These are phyloP conservation scores for Eira barbara DNA, from an alignment of 2,113 vertebrate genomes.

Conservation along the genomic window DNA sequence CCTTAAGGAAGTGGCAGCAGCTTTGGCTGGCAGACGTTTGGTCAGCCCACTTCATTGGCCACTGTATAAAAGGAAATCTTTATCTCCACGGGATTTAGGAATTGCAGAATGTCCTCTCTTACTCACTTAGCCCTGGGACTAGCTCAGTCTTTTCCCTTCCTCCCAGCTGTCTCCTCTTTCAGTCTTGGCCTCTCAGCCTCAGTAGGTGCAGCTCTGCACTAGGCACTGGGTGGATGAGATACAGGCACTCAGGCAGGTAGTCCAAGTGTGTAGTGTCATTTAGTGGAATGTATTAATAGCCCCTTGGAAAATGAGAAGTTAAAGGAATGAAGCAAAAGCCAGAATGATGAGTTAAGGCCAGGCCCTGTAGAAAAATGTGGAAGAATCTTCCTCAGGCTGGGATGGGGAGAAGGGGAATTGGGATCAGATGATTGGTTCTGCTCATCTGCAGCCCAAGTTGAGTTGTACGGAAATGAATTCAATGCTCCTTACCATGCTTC, in stretches of 20 bases:
- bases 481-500: too few species aligned
- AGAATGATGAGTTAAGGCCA: not conserved
- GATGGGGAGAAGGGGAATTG: not conserved
- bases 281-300: not conserved
- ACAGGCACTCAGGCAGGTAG: not conserved
- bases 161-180: not conserved
- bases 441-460: not conserved
- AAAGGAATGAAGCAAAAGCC: not conserved
- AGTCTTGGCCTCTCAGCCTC: not conserved
- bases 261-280: not conserved
- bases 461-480: not conserved
- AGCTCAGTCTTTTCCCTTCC: not conserved
- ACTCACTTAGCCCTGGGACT: not conserved
- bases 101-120: not conserved
- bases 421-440: not conserved
- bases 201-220: not conserved
- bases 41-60: not conserved
- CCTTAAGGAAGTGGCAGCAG: not conserved
- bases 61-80: not conserved
- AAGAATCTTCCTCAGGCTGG: not conserved
- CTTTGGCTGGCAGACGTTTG: not conserved
- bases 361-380: not conserved
- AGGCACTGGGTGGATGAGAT: not conserved
- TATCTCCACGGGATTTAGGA: not conserved
- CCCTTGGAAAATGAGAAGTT: not conserved